Conservation (phyloP, 2,113 vertebrate species). For the Trogon melanurus region DNA sequence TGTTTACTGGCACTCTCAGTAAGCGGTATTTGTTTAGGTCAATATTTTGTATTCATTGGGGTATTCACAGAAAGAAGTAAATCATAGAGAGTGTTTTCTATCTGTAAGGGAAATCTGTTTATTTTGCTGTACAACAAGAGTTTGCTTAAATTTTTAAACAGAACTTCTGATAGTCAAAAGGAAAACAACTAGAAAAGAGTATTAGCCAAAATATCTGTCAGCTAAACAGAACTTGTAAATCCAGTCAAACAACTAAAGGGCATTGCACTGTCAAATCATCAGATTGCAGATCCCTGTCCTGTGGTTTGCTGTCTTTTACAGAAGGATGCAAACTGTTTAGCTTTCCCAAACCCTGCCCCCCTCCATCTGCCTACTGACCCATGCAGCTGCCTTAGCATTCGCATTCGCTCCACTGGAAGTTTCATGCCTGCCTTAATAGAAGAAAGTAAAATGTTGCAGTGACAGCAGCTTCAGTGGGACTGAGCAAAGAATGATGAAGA, state of each 20-base stretch:
- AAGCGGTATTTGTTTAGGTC: constrained; percentile 30
- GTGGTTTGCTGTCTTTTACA: constrained; percentile 70
- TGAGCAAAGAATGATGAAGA: constrained; percentile 57
- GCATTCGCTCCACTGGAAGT: constrained; percentile 65
- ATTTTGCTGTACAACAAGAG: constrained; percentile 7
- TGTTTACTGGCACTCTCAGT: constrained; percentile 3
- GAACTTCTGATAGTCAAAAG: neutral
- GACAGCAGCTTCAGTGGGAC: constrained; percentile 78
- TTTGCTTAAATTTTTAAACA: constrained; percentile 48
- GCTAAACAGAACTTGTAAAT: constrained; percentile 65
- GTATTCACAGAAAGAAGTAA: neutral
- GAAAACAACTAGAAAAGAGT: constrained; percentile 16
- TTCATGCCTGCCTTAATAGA: constrained; percentile 74
- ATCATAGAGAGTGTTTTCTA: neutral
- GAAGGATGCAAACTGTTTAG: constrained; percentile 66
- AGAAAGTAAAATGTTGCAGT: constrained; percentile 73
- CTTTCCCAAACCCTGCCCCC: constrained; percentile 56
- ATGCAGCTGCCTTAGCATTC: constrained; percentile 72
- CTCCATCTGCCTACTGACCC: constrained; percentile 80
- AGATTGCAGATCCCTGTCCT: constrained; percentile 67
- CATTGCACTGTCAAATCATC: constrained; percentile 69
- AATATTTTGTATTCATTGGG: constrained; percentile 34
- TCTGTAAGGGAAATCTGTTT: constrained; percentile 31
- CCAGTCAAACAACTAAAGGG: constrained; percentile 50
- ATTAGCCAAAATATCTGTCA: constrained; percentile 63